Evolutionary conservation across 2,888 invertebrate genomes (phyloP), one percentile per base, ranked within the genome.

Genomic region (Sinodicranocentrus sp.): DNA sequence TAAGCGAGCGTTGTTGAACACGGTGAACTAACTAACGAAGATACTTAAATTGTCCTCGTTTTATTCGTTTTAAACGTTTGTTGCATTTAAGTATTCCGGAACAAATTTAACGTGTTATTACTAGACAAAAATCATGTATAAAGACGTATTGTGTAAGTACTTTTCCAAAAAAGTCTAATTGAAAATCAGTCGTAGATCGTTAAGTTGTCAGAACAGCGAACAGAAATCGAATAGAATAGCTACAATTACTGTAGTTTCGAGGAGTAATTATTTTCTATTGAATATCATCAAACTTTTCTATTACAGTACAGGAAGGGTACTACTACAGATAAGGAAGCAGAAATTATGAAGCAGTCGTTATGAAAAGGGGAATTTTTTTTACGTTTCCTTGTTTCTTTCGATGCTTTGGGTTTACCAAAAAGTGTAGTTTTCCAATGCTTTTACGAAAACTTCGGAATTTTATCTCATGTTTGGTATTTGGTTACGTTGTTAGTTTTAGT

Each of bases 51-150:
- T 59, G n/a, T 25, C 25, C 21, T 25, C 25, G 48, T 57, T 3
- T 61, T 61, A 61, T 17, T 25, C n/a, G 33, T 28, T 61, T 17
- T 33, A 61, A 19, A 61, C 48, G 17, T 26, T 15, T 59, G 59
- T 25, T 25, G 33, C 17, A n/a, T 33, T 15, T 28, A 28, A 8
- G 28, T 3, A 61, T 33, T 61, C 3, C n/a, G 33, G 61, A 33
- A 61, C 28, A 33, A 21, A 23, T 3, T 10, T n/a, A 17, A 21
- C 3, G 21, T 21, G 21, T 21, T 21, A 21, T 57, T 57, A 57
- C 17, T 13, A 48, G 48, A 17, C 17, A 59, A n/a, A 59, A 61
- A 61, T 61, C 61, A 61, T 61, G 61, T 61, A 61, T 61, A 61
- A 61, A 61, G 33, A 61, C 28, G n/a, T n/a, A n/a, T n/a, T n/a